Evolutionary conservation across 2,113 vertebrate species (phyloP), one percentile per base, ranked within the genome.

Genomic region (Cercocebus atys): DNA sequence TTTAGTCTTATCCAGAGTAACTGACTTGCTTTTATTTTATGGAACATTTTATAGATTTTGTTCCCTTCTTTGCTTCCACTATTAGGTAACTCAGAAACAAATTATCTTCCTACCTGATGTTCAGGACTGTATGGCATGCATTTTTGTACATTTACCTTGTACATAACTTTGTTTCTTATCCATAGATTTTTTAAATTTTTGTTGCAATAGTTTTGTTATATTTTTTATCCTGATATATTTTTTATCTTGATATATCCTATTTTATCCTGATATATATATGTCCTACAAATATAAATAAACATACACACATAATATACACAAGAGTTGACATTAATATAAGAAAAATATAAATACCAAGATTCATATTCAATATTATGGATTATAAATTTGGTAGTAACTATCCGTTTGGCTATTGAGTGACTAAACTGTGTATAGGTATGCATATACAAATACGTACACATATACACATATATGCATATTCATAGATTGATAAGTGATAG

Each of bases 331-430:
- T 70, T 35, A 75, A 38, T 23, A 64, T 52, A 52, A 93, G 14
- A 87, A 92, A 85, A 73, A 59, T 84, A 40, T 72, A 80, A 68
- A 89, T 90, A 57, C 18, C 78, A 78, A 90, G 52, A 66, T 90
- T 94, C 8, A 85, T 25, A 90, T 52, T 87, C 9, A 88, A 83
- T 43, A 89, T 92, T 82, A 11, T n/a, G 20, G 2, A 16, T n/a
- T 94, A 1, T 50, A 25, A 47, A 50, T 86, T 84, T 88, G 47
- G 14, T 47, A 75, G 5, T 45, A 90, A 82, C 18, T 45, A 27
- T 43, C 27, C 38, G 12, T 92, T 83, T 94, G 72, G 55, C 5
- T 72, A 45, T 75, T 81, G 45, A 72, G 11, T 70, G 27, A 55
- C 35, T n/a, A 38, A 88, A 82, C 18, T 30, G 6, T 55, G 27